A percentile compares a stretch with the other conserved stretches of the same genome.
phyloP scores from a whole-genome alignment of 2,888 invertebrate species.

The Pemphredon lugubris region DNA sequence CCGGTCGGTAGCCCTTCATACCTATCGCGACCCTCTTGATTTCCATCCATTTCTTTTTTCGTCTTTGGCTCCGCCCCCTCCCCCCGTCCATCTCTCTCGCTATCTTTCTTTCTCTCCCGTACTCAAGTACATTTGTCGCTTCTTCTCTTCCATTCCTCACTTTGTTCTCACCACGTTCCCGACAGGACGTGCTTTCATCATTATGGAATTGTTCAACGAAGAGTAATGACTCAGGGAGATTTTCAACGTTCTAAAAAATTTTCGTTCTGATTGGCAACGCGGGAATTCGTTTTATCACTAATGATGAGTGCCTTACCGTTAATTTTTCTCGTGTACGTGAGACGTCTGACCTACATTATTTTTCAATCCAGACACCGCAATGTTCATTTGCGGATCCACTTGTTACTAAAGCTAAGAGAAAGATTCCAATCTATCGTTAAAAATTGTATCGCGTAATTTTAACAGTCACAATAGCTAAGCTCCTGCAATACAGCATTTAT shows the following conservation, averaged over 20 bases:
- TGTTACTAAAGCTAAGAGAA: neutral
- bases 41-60: constrained; percentile 33
- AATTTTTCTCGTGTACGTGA: constrained; percentile 1
- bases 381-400: no score
- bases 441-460: no score
- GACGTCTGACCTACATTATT: no score
- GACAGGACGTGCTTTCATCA: constrained; percentile 48
- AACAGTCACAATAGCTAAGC: no score
- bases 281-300: constrained; percentile 42
- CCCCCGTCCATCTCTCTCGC: neutral
- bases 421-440: no score
- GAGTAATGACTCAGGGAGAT: constrained; percentile 52
- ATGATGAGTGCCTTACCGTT: constrained; percentile 43
- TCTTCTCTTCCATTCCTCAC: constrained; percentile 25
- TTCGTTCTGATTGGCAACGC: constrained; percentile 47
- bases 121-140: neutral
- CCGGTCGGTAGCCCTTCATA: constrained; percentile 25
- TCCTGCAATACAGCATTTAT: no score
- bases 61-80: constrained; percentile 18
- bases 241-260: constrained; percentile 35
- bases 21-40: constrained; percentile 33
- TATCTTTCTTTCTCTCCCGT: neutral
- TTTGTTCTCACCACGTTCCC: constrained; percentile 32
- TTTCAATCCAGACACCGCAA: no score
- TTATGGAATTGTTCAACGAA: constrained; percentile 33